Evolutionary conservation across 2,888 invertebrate genomes (phyloP).

Genomic region (Orthonevra nobilis): DNA sequence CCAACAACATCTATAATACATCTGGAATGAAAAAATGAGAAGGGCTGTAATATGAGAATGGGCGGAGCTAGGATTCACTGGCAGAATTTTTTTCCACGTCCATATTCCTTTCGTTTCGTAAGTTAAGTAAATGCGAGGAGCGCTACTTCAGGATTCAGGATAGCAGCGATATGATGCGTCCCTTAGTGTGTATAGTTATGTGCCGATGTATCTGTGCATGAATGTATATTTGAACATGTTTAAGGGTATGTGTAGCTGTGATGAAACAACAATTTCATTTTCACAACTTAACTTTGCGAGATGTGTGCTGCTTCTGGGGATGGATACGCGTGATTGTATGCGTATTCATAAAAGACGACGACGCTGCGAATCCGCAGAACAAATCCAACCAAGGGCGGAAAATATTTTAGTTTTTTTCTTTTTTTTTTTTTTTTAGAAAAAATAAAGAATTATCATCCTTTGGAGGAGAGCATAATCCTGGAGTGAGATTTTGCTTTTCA

Average conservation of each 20-base stretch:
- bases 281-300: conserved; percentile 15
- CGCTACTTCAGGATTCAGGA: too few relatives aligned
- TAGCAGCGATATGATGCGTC: conserved; percentile 57
- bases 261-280: conserved; percentile 38
- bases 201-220: background rate
- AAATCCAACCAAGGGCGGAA: conserved; percentile 44
- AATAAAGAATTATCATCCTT: too few relatives aligned
- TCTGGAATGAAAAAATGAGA: conserved; percentile 53
- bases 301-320: background rate
- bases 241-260: conserved; percentile 3
- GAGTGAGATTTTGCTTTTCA: too few relatives aligned
- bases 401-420: background rate
- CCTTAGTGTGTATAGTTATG: background rate
- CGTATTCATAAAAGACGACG: conserved; percentile 26
- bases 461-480: too few relatives aligned
- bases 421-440: background rate
- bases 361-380: conserved; percentile 50
- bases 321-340: background rate
- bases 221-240: conserved; percentile 2
- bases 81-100: conserved; percentile 47
- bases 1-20: conserved; percentile 46
- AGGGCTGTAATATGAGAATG: conserved; percentile 67
- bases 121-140: conserved; percentile 63
- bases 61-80: conserved; percentile 64
- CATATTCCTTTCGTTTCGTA: conserved; percentile 53